Conservation (phyloP, 2,113 vertebrate species). For the Nycticebus coucang region DNA sequence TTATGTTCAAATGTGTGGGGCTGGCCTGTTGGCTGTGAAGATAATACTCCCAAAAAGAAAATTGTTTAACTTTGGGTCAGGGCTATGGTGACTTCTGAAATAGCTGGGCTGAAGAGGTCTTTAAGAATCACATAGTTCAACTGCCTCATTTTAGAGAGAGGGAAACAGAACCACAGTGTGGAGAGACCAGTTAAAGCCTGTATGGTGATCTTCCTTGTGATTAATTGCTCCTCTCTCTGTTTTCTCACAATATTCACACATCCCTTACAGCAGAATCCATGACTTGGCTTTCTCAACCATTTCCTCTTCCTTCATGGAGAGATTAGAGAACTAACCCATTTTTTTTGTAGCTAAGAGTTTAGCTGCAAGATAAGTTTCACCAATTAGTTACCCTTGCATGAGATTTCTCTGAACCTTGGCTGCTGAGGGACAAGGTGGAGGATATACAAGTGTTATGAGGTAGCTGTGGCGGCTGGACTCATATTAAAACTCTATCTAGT, state of each 20-base stretch:
- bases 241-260: neutral
- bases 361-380: neutral
- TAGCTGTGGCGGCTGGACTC: neutral
- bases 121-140: neutral
- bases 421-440: neutral
- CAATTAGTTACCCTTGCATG: neutral
- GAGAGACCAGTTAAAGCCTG: neutral
- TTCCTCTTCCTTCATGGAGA: neutral
- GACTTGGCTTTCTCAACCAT: neutral
- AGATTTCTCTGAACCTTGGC: neutral
- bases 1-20: conserved; percentile 35
- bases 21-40: neutral
- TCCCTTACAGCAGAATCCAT: neutral
- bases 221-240: neutral
- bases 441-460: neutral
- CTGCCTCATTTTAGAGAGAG: neutral
- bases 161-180: neutral
- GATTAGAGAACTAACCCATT: neutral
- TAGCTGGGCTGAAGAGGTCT: neutral
- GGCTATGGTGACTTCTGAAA: neutral
- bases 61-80: neutral
- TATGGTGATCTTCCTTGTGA: accelerated
- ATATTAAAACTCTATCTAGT: neutral
- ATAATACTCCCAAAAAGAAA: conserved; percentile 13
- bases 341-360: neutral